A percentile compares a stretch with the other conserved stretches of the same genome.
Conservation (phyloP, 2,113 vertebrate genomes). For the Hipposideros armiger region DNA sequence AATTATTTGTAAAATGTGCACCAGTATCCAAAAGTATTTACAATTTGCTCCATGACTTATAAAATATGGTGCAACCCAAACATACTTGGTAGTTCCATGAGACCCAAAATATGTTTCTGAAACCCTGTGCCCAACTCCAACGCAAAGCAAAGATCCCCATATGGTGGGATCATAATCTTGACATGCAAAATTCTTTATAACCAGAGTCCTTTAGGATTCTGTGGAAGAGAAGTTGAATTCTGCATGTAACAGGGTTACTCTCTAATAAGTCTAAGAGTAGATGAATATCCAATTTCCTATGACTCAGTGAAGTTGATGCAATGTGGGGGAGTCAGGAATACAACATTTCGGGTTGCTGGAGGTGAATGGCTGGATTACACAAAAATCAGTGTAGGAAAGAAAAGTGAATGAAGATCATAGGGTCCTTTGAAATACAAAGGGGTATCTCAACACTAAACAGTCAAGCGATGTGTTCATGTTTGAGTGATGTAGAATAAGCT, state of each 20-base stretch:
- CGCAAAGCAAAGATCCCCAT: slow-evolving; percentile 65
- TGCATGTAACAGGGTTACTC: not conserved
- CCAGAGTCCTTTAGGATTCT: slow-evolving; percentile 15
- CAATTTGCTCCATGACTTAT: slow-evolving; percentile 73
- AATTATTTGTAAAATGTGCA: slow-evolving; percentile 81
- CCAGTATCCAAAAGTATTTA: slow-evolving; percentile 77
- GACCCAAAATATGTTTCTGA: slow-evolving; percentile 72
- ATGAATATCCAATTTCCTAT: not conserved
- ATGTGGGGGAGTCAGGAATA: not conserved
- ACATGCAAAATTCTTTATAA: slow-evolving; percentile 5
- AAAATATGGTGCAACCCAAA: slow-evolving; percentile 75
- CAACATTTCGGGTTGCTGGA: not conserved
- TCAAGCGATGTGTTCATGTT: slow-evolving; percentile 29
- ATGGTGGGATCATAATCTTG: slow-evolving; percentile 48
- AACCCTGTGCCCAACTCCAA: slow-evolving; percentile 48
- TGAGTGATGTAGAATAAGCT: not conserved
- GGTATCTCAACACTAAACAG: not conserved
- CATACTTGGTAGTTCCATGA: slow-evolving; percentile 72
- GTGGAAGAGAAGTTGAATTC: not conserved
- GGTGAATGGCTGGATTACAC: not conserved
- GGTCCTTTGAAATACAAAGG: slow-evolving; percentile 41
- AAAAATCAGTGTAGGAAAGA: slow-evolving; percentile 14
- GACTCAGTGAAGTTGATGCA: not conserved
- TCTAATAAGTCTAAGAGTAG: not conserved
- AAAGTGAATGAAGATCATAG: not conserved